Conservation (phyloP, 2,888 invertebrate genomes). For the Eugnorisma glareosa region DNA sequence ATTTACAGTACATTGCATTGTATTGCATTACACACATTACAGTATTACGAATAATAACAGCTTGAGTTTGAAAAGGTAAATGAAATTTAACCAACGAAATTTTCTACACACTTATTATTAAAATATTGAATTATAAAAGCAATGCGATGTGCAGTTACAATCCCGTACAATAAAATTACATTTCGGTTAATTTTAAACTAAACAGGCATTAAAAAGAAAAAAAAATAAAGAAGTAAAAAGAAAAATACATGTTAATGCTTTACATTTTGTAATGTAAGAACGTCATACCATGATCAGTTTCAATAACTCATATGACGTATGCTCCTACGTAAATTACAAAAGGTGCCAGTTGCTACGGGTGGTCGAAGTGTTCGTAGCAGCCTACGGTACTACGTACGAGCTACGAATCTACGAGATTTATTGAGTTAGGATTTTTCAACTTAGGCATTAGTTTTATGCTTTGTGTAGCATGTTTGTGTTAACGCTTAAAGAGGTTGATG, state of each 20-base stretch:
- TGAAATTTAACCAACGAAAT: background rate
- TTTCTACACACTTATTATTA: background rate
- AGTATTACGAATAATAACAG: background rate
- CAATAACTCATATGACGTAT: background rate
- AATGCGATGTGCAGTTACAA: background rate
- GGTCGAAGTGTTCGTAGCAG: slow-evolving; percentile 27
- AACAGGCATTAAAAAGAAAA: background rate
- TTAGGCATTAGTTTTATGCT: background rate
- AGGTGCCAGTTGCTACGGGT: slow-evolving; percentile 37
- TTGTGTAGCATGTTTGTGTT: background rate
- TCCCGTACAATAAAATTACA: background rate
- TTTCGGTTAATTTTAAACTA: background rate
- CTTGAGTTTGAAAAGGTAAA: background rate
- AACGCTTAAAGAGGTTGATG: background rate
- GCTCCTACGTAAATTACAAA: background rate
- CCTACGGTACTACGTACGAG: slow-evolving; percentile 43
- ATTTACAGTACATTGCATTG: too few species aligned
- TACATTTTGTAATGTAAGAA: background rate
- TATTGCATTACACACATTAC: background rate
- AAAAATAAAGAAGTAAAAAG: background rate
- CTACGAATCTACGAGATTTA: slow-evolving; percentile 38
- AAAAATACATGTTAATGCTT: background rate
- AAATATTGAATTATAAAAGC: background rate
- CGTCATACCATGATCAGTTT: background rate
- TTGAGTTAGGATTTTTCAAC: background rate